A percentile compares a stretch with the other conserved stretches of the same genome.
These are phyloP conservation scores for Drepana falcataria DNA, from an alignment of 2,888 invertebrate genomes.

Conservation along the genomic window DNA sequence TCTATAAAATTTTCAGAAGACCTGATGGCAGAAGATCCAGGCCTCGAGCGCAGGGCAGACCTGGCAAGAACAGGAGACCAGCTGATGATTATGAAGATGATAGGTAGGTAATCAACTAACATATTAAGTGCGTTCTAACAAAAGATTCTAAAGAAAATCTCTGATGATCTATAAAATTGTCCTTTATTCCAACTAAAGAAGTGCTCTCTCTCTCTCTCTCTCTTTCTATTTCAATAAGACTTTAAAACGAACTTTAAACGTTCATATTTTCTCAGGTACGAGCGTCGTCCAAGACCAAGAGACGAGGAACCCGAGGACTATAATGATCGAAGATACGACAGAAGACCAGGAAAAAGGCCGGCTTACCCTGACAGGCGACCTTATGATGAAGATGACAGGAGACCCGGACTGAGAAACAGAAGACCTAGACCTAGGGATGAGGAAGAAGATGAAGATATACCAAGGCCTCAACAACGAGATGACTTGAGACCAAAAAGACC, in stretches of 20 bases:
- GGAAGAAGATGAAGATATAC: slow-evolving; percentile 40
- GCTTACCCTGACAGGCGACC: slow-evolving; percentile 39
- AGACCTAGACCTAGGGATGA: slow-evolving; percentile 54
- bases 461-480: slow-evolving; percentile 29
- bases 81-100: slow-evolving; percentile 82
- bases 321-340: slow-evolving; percentile 58
- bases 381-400: slow-evolving; percentile 55
- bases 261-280: slow-evolving; percentile 50
- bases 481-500: slow-evolving; percentile 33
- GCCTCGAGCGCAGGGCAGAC: slow-evolving; percentile 64
- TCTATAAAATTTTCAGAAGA: slow-evolving; percentile 37
- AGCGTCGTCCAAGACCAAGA: slow-evolving; percentile 69
- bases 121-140: no score
- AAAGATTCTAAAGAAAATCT: no score
- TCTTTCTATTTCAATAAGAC: neutral
- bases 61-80: slow-evolving; percentile 76
- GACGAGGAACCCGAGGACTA: slow-evolving; percentile 55
- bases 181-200: no score
- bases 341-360: slow-evolving; percentile 55
- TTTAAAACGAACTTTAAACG: no score
- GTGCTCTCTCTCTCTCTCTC: neutral
- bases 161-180: no score
- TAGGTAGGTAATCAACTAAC: slow-evolving; percentile 41
- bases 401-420: slow-evolving; percentile 39
- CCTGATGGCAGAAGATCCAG: slow-evolving; percentile 63